A percentile compares a stretch with the other conserved stretches of the same genome.
phyloP scores from a whole-genome alignment of 2,113 vertebrate species.

The Sapayoa aenigma region DNA sequence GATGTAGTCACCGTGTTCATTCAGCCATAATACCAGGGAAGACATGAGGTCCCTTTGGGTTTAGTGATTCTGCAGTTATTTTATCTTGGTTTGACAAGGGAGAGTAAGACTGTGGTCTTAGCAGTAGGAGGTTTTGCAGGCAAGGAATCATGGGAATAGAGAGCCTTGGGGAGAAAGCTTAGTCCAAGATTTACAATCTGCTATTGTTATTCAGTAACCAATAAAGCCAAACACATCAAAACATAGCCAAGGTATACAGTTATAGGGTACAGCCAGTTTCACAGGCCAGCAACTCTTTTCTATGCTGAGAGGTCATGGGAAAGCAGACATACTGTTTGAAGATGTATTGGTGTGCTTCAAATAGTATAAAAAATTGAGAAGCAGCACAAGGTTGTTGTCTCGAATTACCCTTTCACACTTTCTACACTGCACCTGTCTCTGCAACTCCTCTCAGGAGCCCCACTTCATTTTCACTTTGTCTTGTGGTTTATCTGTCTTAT shows the following conservation, averaged over 20 bases:
- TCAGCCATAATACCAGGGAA: background rate
- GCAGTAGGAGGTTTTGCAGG: background rate
- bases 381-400: background rate
- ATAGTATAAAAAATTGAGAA: background rate
- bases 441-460: background rate
- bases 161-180: background rate
- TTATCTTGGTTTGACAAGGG: background rate
- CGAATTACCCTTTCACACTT: background rate
- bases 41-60: background rate
- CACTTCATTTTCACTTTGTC: background rate
- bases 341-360: rapidly evolving
- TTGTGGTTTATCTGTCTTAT: rapidly evolving
- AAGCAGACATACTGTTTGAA: background rate
- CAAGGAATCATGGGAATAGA: background rate
- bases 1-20: background rate
- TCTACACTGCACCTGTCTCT: background rate
- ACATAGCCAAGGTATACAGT: background rate
- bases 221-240: background rate
- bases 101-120: background rate
- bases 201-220: background rate
- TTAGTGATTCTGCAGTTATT: background rate
- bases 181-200: background rate
- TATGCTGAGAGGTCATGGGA: background rate
- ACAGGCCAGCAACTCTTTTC: background rate
- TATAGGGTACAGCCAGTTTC: background rate